These are phyloP conservation scores for Myotis pilosus DNA, from an alignment of 2,797 vertebrate genomes.

Conservation along the genomic window DNA sequence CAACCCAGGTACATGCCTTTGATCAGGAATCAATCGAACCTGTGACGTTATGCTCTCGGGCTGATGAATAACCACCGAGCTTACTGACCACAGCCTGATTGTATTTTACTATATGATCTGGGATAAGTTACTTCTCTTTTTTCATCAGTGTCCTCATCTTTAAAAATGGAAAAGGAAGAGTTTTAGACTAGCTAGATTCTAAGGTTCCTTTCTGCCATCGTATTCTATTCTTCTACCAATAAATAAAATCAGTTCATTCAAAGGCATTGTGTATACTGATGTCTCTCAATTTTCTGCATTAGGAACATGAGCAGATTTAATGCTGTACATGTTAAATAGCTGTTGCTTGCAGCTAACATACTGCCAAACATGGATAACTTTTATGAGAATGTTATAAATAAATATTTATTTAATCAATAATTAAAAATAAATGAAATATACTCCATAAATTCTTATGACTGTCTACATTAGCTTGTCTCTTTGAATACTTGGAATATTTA, in stretches of 20 bases:
- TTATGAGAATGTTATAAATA: background rate
- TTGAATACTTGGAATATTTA: background rate
- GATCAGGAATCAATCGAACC: no score
- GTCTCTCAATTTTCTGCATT: background rate
- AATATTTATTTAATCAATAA: background rate
- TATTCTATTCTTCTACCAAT: background rate
- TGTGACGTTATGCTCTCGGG: no score
- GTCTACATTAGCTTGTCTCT: background rate
- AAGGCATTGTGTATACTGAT: background rate
- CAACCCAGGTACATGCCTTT: no score
- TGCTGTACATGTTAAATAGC: background rate
- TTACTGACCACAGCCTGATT: no score
- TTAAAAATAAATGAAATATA: slow-evolving; percentile 18
- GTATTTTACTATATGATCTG: background rate
- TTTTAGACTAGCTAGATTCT: background rate
- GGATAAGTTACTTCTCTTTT: background rate
- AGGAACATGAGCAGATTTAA: background rate
- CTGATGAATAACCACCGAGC: no score
- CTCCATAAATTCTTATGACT: background rate
- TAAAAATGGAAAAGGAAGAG: slow-evolving; percentile 3
- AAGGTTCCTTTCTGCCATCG: background rate
- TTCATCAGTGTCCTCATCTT: background rate
- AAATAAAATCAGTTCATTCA: background rate
- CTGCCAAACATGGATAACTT: background rate
- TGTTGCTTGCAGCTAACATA: background rate